phyloP scores from a whole-genome alignment of 2,797 vertebrate genomes.

The Lagorchestes hirsutus region DNA sequence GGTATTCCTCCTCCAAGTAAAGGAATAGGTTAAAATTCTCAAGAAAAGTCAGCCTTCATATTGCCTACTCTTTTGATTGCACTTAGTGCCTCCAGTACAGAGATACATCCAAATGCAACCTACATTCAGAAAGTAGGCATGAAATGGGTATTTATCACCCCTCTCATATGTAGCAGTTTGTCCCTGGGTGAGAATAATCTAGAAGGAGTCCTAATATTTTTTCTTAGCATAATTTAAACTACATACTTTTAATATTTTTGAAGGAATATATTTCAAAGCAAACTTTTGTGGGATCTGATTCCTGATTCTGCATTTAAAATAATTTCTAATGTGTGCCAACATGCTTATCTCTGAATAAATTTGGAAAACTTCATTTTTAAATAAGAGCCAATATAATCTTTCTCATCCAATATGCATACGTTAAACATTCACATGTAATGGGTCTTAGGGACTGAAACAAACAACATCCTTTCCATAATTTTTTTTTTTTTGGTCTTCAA shows the following conservation, averaged over 20 bases:
- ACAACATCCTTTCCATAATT: not conserved
- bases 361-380: not conserved
- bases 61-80: not conserved
- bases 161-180: not conserved
- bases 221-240: not conserved
- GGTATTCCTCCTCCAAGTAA: not conserved
- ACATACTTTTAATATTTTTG: not conserved
- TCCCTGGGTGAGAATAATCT: not conserved
- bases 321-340: not conserved
- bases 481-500: not conserved
- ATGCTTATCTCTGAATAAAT: not conserved
- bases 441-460: not conserved
- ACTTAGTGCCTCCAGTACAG: not conserved
- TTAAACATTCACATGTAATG: not conserved
- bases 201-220: not conserved
- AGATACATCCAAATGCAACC: not conserved
- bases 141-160: not conserved
- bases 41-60: not conserved
- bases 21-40: not conserved
- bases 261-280: not conserved
- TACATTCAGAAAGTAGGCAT: not conserved
- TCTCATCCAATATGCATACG: not conserved
- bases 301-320: not conserved
- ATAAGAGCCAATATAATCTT: not conserved
- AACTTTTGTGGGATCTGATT: not conserved